Base-by-base conservation (phyloP, 2,888 invertebrate genomes). In the Linnaemya vulpina region DNA sequence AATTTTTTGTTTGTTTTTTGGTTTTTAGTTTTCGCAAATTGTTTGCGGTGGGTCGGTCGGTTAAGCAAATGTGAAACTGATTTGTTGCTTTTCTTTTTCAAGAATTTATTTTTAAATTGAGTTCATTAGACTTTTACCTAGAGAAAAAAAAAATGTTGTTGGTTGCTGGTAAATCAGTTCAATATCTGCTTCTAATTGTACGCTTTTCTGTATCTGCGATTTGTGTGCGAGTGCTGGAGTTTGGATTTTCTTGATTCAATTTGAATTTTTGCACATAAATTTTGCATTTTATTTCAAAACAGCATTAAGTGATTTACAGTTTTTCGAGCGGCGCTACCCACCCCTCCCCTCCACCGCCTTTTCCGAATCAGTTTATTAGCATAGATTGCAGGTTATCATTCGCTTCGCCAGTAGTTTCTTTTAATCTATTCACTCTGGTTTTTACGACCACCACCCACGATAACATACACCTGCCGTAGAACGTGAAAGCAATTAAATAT, bases 261-360 rank as follows among this genome's bases (percentile, higher is more conserved):
- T 80, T 80, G 71, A 76, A 84, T 77, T 73, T 80, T 79, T 75
- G 75, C 70, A 63, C 75, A 75, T 84, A 84, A 70, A 70, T 75
- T 83, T 79, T 68, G 78, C 74, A 70, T 58, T 76, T 77, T 68
- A 35, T 3, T 67, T 17, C 2, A 51, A 51, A 46, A 49, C n/a
- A n/a, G 73, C 40, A 68, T 77, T 77, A 63, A 73, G 53, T 74
- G 77, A 83, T 83, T 84, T 75, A 84, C 74, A 84, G 75, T 71
- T 77, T 11, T 30, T 53, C 17, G 40, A 22, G 25, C 65, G n/a
- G n/a, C n/a, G n/a, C n/a, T n/a, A n/a, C n/a, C n/a, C n/a, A n/a
- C 17, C 38, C 35, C 30, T 17, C 38, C 35, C n/a, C 38, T 40
- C 5, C 11, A 58, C n/a, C 25, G 3, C 22, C 30, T 30, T 30